A percentile compares a stretch with the other conserved stretches of the same genome.
Conservation (phyloP, 1,140 invertebrate genomes). For the Brachionus koreanus region DNA sequence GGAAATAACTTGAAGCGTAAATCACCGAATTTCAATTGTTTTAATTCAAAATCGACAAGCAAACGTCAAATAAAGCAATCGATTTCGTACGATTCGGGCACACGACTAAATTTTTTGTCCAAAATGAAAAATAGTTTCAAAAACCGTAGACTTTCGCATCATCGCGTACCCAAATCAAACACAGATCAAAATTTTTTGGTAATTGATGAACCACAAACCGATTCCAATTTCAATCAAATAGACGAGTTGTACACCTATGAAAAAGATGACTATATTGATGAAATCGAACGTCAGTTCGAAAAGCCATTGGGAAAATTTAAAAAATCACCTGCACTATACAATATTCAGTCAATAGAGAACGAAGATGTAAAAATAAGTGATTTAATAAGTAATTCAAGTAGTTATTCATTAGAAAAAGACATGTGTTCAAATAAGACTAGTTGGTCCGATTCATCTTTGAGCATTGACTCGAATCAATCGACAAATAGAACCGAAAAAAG, state of each 20-base stretch:
- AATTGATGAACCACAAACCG: not conserved
- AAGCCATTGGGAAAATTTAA: not conserved
- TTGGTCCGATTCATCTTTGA: not conserved
- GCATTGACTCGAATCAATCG: not conserved
- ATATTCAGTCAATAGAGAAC: constrained; percentile 10
- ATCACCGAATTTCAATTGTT: not conserved
- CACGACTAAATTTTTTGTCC: not conserved
- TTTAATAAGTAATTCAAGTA: not conserved
- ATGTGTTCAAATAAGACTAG: not conserved
- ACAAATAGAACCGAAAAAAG: not conserved
- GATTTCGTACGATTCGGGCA: not conserved
- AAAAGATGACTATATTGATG: not conserved
- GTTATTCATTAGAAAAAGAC: not conserved
- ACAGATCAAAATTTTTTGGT: constrained; percentile 14
- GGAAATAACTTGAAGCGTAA: constrained; percentile 16
- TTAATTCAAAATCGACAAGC: not conserved
- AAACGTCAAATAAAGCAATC: not conserved
- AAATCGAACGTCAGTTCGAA: not conserved
- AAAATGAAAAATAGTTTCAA: constrained; percentile 11
- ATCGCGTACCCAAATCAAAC: not conserved
- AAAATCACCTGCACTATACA: constrained; percentile 25
- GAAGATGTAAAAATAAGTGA: not conserved
- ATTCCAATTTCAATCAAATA: not conserved
- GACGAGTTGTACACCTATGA: not conserved
- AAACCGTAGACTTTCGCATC: not conserved